Base-by-base conservation (phyloP, 30 jellyfish, hydroid and myxozoan species). In the Cassiopea xamachana region DNA sequence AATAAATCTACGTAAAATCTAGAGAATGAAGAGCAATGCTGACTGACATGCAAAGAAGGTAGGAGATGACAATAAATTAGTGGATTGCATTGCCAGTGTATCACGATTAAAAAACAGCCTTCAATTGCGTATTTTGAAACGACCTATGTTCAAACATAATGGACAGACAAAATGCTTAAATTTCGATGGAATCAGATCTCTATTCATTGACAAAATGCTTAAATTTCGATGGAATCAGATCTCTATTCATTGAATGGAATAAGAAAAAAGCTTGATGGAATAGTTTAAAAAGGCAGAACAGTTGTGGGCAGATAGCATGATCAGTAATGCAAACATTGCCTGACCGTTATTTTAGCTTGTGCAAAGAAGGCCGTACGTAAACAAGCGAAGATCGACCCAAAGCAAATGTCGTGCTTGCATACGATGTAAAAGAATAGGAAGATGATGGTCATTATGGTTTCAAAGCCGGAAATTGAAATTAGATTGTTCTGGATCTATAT, bases 371-470 rank as follows among this genome's bases (percentile, higher is more conserved):
- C 83, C 43, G 92, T 70, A 7, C 79, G 55, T 39, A 2, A 13
- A 46, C 15, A 49, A 67, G 78, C 69, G 39, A 49, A 4, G 92
- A 49, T 51, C 92, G 60, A 62, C 92, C 92, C 92, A 79, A 67
- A 69, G 72, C 71, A 84, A 84, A 84, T 71, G 17, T 46, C 83
- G 49, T 84, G 84, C 85, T 46, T 69, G 75, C 79, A 47, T 43
- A 46, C 69, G 0, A 60, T 17, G 58, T 55, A 62, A 19, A 2
- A 18, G 64, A 61, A 45, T n/a, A 80, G 15, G 64, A 80, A 60
- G 61, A 68, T 2, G 61, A 12, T 9, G 4, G 61, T 80, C 67
- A 80, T 80, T 48, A 55, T 19, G 17, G n/a, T 80, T 70, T 48
- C 71, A 18, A 51, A 59, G 74, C 92, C 84, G 92, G 83, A 84